phyloP scores from a whole-genome alignment of 1,140 invertebrate genomes.

The Calliphora vicina region DNA sequence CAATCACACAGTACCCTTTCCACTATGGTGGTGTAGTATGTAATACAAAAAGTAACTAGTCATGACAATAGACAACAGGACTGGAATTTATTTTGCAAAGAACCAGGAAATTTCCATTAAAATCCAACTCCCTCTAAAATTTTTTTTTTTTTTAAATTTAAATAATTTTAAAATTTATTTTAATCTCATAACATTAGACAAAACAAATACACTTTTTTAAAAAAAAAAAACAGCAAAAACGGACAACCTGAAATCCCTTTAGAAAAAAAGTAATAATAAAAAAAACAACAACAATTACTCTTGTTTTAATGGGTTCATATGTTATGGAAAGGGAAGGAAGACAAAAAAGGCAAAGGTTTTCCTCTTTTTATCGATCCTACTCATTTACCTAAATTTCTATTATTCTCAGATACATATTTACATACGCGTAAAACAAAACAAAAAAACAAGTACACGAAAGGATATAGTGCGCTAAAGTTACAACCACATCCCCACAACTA shows the following conservation, averaged over 20 bases:
- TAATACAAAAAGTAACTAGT: no score
- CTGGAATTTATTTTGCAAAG: no score
- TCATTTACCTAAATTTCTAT: slow-evolving; percentile 4
- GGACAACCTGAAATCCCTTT: not conserved
- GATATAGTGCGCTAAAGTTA: not conserved
- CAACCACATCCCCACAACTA: not conserved
- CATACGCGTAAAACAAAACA: not conserved
- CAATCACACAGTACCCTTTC: no score
- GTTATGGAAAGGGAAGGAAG: not conserved
- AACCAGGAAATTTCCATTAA: not conserved
- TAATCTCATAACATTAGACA: not conserved
- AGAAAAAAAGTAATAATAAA: not conserved
- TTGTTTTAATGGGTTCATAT: slow-evolving; percentile 1
- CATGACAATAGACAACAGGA: no score
- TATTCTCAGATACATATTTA: not conserved
- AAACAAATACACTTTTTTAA: not conserved
- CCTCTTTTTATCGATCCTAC: slow-evolving; percentile 13
- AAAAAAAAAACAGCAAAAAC: not conserved
- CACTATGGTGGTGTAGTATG: no score
- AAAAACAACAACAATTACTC: slow-evolving; percentile 1
- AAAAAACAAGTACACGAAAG: not conserved
- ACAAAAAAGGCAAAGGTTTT: not conserved
- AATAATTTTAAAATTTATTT: not conserved
- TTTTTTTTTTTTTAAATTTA: not conserved
- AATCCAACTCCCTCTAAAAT: not conserved